Base-by-base conservation (phyloP, 2,888 invertebrate species). In the Dromius quadrimaculatus region DNA sequence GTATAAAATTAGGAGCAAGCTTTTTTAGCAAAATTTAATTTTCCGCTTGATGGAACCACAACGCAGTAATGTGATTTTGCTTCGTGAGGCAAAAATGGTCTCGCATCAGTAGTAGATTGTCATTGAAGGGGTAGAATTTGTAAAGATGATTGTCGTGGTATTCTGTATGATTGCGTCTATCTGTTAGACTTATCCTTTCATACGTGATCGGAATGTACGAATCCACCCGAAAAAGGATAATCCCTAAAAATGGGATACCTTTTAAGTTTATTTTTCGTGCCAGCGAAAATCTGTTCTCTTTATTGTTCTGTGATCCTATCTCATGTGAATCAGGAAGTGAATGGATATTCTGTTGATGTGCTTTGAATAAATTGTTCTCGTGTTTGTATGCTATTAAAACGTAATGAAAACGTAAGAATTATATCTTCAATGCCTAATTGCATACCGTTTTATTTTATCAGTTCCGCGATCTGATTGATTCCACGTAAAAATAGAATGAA, bases 1-100 rank as follows among this genome's bases (percentile, higher is more conserved):
- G 66, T 66, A 66, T 66, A 57, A 66, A 66, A 66, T 66, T 66
- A 66, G 64, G 20, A 66, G 20, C 66, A 57, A 13, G 64, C 34
- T 34, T 54, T 54, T 59, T 59, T 32, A 32, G 57, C 41, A 41
- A 59, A 68, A 68, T 59, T 68, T 68, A 68, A 68, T 68, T 68
- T 68, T 68, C 68, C 68, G 32, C 43, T 13, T 45, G 45, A 68
- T 38, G 38, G 47, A 32, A 32, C 32, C 17, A 20, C 34, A 50
- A 8, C 36, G 50, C 32, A 47, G 34, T 47, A 64, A 36, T 47
- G 22, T 64, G 32, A 64, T 47, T 64, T 64, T 34, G 64, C 64
- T 34, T 47, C 47, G 47, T 32, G 34, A 47, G 34, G 23, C 43
- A 43, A 63, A 43, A 63, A 43, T 63, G 22, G n/a, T 15, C 15